These are phyloP conservation scores for Tylochromis polylepis DNA, from an alignment of 2,113 vertebrate species.

Conservation along the genomic window DNA sequence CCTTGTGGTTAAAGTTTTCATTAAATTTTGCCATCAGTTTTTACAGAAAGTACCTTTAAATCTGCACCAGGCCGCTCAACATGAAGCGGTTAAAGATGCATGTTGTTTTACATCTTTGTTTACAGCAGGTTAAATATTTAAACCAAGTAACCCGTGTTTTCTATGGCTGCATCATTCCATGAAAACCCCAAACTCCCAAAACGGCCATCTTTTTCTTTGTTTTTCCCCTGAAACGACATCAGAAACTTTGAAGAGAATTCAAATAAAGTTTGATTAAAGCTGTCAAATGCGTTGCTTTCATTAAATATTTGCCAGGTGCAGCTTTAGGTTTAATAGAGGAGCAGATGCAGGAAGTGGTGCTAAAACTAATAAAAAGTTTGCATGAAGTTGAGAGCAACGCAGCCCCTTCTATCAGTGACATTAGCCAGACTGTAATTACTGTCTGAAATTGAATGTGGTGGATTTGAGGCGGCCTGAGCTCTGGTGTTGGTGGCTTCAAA, in stretches of 20 bases:
- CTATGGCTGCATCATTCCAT: neutral
- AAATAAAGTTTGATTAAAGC: neutral
- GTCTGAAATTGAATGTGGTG: neutral
- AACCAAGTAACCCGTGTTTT: neutral
- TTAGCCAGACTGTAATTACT: neutral
- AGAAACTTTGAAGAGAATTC: neutral
- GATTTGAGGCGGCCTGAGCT: neutral
- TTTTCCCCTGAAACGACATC: neutral
- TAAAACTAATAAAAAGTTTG: neutral
- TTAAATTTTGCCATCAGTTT: neutral
- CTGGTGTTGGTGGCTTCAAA: neutral
- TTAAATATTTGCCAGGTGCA: neutral
- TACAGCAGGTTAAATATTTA: neutral
- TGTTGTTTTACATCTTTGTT: neutral
- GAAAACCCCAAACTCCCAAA: neutral
- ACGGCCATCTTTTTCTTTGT: fast-evolving
- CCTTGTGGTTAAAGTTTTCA: neutral
- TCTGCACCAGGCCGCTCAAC: neutral
- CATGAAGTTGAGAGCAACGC: neutral
- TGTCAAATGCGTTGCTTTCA: neutral
- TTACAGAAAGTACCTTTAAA: neutral
- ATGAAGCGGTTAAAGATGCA: neutral
- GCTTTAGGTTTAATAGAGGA: neutral
- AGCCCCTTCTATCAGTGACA: neutral
- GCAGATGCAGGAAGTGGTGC: neutral